phyloP scores from a whole-genome alignment of 2,113 vertebrate species.

The Microcebus jonahi region DNA sequence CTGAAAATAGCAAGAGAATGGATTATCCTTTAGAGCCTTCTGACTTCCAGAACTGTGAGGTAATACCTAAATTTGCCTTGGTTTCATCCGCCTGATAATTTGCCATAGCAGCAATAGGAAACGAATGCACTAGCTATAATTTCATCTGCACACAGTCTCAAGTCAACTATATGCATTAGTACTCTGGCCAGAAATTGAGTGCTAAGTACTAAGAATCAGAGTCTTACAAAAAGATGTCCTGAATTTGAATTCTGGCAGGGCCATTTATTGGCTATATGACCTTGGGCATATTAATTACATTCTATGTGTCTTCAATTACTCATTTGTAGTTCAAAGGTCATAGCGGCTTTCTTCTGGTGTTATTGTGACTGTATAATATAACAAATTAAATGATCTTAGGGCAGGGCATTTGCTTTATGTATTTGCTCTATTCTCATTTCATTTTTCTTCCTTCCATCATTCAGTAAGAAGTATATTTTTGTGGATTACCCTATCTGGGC shows the following conservation, averaged over 20 bases:
- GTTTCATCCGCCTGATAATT: neutral
- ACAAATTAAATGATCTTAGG: neutral
- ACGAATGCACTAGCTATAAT: neutral
- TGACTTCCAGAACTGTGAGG: neutral
- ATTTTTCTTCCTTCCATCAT: neutral
- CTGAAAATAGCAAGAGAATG: neutral
- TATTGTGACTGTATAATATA: neutral
- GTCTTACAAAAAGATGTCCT: neutral
- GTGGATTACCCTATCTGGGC: neutral
- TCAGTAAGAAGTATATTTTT: neutral
- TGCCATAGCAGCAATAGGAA: neutral
- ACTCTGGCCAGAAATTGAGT: neutral
- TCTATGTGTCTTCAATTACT: neutral
- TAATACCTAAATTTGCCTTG: neutral
- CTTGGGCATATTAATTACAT: neutral
- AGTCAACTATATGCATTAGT: neutral
- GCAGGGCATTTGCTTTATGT: neutral
- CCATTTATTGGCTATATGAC: neutral
- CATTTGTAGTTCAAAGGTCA: neutral
- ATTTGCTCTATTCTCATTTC: neutral
- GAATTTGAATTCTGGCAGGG: neutral
- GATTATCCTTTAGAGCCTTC: neutral
- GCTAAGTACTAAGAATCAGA: neutral
- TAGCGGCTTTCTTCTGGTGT: neutral
- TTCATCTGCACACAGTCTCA: neutral